Percentiles rank a stretch among this genome's conserved stretches.
Conservation (phyloP, 2,113 vertebrate genomes). For the Pituophis catenifer region DNA sequence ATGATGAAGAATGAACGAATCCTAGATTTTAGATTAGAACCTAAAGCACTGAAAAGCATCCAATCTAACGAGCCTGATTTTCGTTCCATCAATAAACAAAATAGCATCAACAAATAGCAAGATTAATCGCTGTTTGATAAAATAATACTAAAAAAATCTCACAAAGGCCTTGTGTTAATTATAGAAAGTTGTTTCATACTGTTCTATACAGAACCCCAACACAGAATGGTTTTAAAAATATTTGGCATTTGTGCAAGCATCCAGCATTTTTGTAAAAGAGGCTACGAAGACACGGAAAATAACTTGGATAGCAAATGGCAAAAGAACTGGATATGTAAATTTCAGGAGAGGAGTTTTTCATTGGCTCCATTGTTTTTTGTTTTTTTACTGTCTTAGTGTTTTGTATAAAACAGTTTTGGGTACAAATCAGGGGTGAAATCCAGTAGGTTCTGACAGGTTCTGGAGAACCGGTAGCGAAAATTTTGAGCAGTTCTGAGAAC, state of each 20-base stretch:
- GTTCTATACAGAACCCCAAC: neutral
- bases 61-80: neutral
- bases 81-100: neutral
- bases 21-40: neutral
- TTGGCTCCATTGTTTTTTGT: neutral
- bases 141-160: neutral
- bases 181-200: neutral
- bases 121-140: neutral
- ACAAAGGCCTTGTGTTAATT: neutral
- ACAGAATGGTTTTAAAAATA: neutral
- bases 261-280: neutral
- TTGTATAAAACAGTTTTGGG: neutral
- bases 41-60: neutral
- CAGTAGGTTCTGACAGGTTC: no score
- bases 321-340: neutral
- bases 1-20: neutral
- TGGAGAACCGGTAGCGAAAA: no score
- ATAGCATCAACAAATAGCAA: neutral
- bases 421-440: neutral
- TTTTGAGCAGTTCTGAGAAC: no score
- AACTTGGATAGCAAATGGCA: neutral
- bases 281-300: neutral
- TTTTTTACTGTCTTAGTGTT: neutral
- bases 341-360: neutral
- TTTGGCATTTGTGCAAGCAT: neutral